Percentiles rank a stretch among this genome's conserved stretches.
phyloP scores from a whole-genome alignment of 2,113 vertebrate genomes.

The Tinamus guttatus region DNA sequence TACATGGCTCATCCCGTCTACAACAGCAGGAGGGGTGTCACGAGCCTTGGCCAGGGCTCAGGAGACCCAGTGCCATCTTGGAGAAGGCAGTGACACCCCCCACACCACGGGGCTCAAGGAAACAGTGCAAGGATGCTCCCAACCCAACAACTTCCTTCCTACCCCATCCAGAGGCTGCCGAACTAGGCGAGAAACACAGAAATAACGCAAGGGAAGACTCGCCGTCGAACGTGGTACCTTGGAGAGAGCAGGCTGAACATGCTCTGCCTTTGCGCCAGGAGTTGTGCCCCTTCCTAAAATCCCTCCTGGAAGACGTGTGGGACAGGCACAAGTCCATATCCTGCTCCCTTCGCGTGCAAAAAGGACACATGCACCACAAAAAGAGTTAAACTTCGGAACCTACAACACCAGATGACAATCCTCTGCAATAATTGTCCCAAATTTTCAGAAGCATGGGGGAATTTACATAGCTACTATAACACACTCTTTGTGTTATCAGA shows the following conservation, averaged over 20 bases:
- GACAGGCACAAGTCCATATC: rapidly evolving
- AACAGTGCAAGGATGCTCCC: neutral
- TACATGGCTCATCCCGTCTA: rapidly evolving
- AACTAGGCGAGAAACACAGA: neutral
- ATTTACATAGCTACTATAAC: neutral
- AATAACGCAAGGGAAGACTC: neutral
- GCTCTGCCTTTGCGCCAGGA: neutral
- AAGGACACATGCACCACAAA: neutral
- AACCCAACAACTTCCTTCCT: neutral
- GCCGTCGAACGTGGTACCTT: neutral
- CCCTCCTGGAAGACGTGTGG: neutral
- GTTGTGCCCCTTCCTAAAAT: neutral
- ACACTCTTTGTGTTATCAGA: neutral
- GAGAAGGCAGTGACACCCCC: rapidly evolving
- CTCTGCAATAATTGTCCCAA: neutral
- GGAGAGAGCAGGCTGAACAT: rapidly evolving
- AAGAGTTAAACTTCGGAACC: neutral
- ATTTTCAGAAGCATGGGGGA: neutral
- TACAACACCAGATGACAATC: neutral
- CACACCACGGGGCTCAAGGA: neutral
- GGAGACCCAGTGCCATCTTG: neutral
- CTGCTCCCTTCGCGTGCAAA: neutral
- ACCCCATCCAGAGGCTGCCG: rapidly evolving
- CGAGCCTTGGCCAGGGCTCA: neutral
- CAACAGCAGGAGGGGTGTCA: rapidly evolving